Percentiles rank a stretch among this genome's conserved stretches.
Evolutionary conservation across 2,113 vertebrate genomes (phyloP).

Genomic region (Pygoscelis adeliae): DNA sequence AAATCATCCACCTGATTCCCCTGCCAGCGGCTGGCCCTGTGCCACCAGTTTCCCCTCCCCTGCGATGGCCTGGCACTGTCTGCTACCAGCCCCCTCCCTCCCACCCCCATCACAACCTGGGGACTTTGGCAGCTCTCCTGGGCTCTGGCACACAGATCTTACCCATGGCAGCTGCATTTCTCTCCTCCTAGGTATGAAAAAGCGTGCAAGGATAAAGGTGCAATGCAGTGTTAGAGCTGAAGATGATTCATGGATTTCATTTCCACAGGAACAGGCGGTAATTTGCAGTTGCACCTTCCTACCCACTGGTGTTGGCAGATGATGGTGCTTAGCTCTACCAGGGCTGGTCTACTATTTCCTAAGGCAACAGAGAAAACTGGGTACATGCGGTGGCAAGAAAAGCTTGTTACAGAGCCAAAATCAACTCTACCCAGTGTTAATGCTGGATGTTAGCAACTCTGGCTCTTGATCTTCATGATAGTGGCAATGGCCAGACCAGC

Average conservation of each 20-base stretch:
- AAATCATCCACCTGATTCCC: background rate
- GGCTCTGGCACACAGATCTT: background rate
- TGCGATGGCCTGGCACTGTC: background rate
- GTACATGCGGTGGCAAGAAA: background rate
- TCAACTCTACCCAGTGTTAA: background rate
- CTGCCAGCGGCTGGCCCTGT: background rate
- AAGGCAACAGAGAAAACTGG: background rate
- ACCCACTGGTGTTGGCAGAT: rapidly evolving
- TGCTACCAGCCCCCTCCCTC: background rate
- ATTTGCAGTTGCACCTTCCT: background rate
- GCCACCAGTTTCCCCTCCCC: background rate
- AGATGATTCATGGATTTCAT: background rate
- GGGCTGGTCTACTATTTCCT: background rate
- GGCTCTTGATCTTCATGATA: background rate
- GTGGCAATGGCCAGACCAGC: background rate
- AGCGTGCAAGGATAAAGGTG: background rate
- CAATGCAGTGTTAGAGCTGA: background rate
- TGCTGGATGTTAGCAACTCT: background rate
- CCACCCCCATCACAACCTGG: background rate
- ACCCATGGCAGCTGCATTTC: background rate
- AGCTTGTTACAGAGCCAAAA: background rate
- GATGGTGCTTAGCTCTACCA: background rate
- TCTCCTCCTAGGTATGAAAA: background rate
- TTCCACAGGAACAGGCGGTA: background rate
- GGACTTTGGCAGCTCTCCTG: background rate